Percentiles rank a stretch among this genome's conserved stretches.
Evolutionary conservation across 1,140 invertebrate species (phyloP).

Genomic region (Gryon sp.): DNA sequence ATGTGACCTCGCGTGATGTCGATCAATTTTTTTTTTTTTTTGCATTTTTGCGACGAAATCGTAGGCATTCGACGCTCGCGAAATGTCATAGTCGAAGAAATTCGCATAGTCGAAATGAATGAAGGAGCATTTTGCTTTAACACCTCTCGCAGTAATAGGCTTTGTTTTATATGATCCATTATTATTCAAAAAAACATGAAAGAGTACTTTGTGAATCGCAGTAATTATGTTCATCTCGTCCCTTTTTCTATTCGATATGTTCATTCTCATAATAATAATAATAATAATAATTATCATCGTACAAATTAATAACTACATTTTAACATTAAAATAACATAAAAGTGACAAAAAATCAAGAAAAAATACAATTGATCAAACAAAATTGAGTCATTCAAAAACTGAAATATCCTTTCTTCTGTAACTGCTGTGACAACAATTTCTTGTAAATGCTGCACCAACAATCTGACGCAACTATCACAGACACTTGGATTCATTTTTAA

Average conservation of each 20-base stretch:
- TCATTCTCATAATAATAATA: constrained; percentile 30
- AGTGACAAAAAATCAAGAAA: not conserved
- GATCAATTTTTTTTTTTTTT: too few relatives aligned
- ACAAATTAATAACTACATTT: not conserved
- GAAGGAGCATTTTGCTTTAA: constrained; percentile 25
- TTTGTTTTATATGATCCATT: constrained; percentile 14
- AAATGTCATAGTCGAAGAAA: constrained; percentile 6
- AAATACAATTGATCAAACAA: constrained; percentile 5
- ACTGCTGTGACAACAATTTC: constrained; percentile 14
- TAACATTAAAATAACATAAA: not conserved
- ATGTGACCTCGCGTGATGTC: not conserved
- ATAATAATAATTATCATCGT: not conserved
- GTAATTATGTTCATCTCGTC: not conserved
- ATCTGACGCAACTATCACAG: constrained; percentile 56
- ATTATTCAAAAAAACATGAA: too few relatives aligned
- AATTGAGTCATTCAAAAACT: constrained; percentile 6
- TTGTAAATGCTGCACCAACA: constrained; percentile 40
- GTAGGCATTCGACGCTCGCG: not conserved
- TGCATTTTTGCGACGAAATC: constrained; percentile 1
- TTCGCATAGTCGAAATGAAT: constrained; percentile 7
- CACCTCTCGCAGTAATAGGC: constrained; percentile 22
- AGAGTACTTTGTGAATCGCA: constrained; percentile 43
- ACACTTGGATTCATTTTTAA: constrained; percentile 17
- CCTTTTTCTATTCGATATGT: constrained; percentile 50
- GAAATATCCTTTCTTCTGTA: not conserved